phyloP scores from a whole-genome alignment of 1,140 invertebrate species.

The Panulirus ornatus region DNA sequence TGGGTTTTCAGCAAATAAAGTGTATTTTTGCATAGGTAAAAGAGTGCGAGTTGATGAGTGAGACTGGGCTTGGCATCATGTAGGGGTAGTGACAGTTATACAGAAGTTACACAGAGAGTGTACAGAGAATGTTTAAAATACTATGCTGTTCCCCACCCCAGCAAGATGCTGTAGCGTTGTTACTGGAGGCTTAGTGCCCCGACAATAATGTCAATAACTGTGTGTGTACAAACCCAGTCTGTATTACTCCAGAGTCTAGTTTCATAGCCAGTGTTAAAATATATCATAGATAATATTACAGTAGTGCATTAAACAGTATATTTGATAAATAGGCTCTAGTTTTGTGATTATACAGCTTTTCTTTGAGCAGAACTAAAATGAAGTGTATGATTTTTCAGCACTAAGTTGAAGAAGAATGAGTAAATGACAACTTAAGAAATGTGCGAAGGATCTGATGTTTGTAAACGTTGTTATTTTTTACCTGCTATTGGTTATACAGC shows the following conservation, averaged over 20 bases:
- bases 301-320: slow-evolving; percentile 71
- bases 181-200: slow-evolving; percentile 47
- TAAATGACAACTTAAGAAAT: slow-evolving; percentile 34
- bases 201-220: slow-evolving; percentile 73
- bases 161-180: slow-evolving; percentile 43
- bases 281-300: slow-evolving; percentile 69
- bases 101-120: background rate
- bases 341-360: slow-evolving; percentile 70
- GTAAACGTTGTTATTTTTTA: slow-evolving; percentile 67
- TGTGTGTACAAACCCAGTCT: slow-evolving; percentile 68
- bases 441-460: slow-evolving; percentile 45
- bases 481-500: slow-evolving; percentile 57
- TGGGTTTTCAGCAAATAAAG: slow-evolving; percentile 65
- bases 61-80: slow-evolving; percentile 48
- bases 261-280: slow-evolving; percentile 72
- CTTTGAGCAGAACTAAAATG: slow-evolving; percentile 61
- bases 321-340: slow-evolving; percentile 73
- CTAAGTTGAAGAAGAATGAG: slow-evolving; percentile 24
- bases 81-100: background rate
- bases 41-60: slow-evolving; percentile 52
- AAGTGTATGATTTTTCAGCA: slow-evolving; percentile 53
- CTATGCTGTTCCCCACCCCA: slow-evolving; percentile 30
- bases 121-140: too few species aligned
- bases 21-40: slow-evolving; percentile 69
- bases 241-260: slow-evolving; percentile 70